Percentiles rank a stretch among this genome's conserved stretches.
phyloP scores from a whole-genome alignment of 2,113 vertebrate species.

The Seriola quinqueradiata region DNA sequence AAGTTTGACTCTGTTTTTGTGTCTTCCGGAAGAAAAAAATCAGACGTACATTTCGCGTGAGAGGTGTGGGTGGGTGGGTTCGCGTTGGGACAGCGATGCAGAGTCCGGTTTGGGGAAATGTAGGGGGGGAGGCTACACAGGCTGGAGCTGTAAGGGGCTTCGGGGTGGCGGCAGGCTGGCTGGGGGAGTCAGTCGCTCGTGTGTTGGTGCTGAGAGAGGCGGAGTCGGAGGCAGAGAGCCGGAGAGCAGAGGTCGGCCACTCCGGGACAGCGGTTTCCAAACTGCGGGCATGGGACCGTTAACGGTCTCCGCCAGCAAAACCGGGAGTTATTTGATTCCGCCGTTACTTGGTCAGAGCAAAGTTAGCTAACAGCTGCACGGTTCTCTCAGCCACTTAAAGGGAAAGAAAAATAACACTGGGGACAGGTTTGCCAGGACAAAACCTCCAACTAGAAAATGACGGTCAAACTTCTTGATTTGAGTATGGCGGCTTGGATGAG shows the following conservation, averaged over 20 bases:
- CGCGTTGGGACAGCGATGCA: conserved; percentile 46
- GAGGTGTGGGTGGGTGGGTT: conserved; percentile 27
- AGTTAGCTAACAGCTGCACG: not conserved
- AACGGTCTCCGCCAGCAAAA: not conserved
- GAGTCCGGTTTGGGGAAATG: conserved; percentile 50
- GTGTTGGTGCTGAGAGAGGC: conserved; percentile 72
- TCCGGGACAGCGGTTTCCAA: conserved; percentile 37
- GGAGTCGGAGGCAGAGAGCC: conserved; percentile 76
- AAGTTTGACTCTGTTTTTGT: conserved; percentile 6
- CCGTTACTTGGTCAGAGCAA: conserved; percentile 1
- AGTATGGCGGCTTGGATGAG: too few relatives aligned
- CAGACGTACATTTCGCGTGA: conserved; percentile 25
- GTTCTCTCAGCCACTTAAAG: not conserved
- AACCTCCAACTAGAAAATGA: not conserved
- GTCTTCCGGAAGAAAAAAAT: conserved; percentile 32
- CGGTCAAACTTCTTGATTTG: not conserved
- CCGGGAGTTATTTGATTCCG: not conserved
- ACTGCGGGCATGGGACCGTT: conserved; percentile 20
- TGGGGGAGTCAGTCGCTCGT: conserved; percentile 52
- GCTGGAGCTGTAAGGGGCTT: conserved; percentile 59
- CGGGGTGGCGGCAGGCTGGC: conserved; percentile 64
- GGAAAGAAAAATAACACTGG: not conserved
- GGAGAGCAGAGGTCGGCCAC: conserved; percentile 66
- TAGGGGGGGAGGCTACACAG: conserved; percentile 12
- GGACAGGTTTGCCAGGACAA: too few relatives aligned